Percentiles rank a stretch among this genome's conserved stretches.
Evolutionary conservation across 2,113 vertebrate genomes (phyloP).

Genomic region (Triplophysa tibetana): DNA sequence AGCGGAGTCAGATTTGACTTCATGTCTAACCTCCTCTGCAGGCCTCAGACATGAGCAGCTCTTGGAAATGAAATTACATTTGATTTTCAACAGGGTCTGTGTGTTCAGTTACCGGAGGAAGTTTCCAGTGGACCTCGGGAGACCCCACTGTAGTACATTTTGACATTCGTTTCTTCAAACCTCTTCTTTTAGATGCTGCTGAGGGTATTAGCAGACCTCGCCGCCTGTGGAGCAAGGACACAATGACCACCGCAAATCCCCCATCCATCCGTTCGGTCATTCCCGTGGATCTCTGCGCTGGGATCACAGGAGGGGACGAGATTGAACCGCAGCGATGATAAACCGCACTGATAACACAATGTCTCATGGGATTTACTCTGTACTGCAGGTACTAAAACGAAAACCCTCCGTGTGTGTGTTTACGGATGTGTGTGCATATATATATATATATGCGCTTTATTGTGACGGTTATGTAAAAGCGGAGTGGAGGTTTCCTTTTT

Average conservation of each 20-base stretch:
- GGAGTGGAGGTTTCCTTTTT: constrained; percentile 4
- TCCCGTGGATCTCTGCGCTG: not conserved
- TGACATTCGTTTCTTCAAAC: not conserved
- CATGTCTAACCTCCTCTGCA: constrained; percentile 26
- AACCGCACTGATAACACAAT: not conserved
- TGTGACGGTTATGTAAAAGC: constrained; percentile 29
- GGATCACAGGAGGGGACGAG: not conserved
- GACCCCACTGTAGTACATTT: not conserved
- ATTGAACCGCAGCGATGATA: not conserved
- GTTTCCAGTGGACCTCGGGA: not conserved
- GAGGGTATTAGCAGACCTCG: not conserved
- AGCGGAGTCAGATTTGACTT: constrained; percentile 2
- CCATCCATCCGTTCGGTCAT: not conserved
- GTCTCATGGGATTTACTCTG: not conserved
- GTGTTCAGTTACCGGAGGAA: constrained; percentile 4
- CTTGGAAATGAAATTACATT: constrained; percentile 33
- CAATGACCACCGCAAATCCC: not conserved
- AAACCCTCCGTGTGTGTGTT: not conserved
- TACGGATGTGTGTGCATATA: not conserved
- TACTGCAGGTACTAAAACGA: not conserved
- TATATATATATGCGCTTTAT: not conserved
- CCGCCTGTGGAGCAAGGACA: not conserved
- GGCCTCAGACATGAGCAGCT: not conserved
- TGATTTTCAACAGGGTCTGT: not conserved
- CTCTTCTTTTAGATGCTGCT: not conserved